Conservation (phyloP, 2,797 vertebrate genomes). For the Melanogrammus aeglefinus region DNA sequence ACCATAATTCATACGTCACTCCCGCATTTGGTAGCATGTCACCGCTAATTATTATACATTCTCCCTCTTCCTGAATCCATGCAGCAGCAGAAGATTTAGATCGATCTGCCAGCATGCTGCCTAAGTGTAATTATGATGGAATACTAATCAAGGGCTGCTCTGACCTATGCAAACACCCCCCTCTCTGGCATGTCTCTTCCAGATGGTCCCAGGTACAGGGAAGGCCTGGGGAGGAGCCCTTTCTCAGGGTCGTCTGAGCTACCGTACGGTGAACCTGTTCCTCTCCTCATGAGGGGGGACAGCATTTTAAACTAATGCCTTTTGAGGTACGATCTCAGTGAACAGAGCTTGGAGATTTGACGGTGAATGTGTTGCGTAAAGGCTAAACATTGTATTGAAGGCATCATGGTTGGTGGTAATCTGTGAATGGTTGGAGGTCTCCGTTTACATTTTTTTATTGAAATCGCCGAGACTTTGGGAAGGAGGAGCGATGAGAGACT, state of each 20-base stretch:
- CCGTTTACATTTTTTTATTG: too few relatives aligned
- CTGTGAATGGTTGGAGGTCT: neutral
- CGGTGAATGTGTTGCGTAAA: neutral
- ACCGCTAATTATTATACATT: constrained; percentile 33
- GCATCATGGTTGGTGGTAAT: neutral
- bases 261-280: constrained; percentile 35
- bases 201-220: constrained; percentile 67
- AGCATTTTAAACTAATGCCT: neutral
- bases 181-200: constrained; percentile 57
- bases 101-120: constrained; percentile 58
- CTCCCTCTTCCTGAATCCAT: constrained; percentile 39
- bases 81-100: constrained; percentile 50
- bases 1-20: neutral
- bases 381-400: neutral
- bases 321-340: constrained; percentile 27
- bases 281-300: constrained; percentile 8
- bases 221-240: constrained; percentile 52
- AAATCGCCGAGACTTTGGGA: too few relatives aligned
- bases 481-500: too few relatives aligned
- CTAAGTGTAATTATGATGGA: constrained; percentile 68
- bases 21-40: neutral
- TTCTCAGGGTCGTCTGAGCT: constrained; percentile 26
- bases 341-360: neutral
- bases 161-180: constrained; percentile 62
- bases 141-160: constrained; percentile 66